Percentiles rank a stretch among this genome's conserved stretches.
Conservation (phyloP, 92 coral and sea anemone species). For the Porites evermanni region DNA sequence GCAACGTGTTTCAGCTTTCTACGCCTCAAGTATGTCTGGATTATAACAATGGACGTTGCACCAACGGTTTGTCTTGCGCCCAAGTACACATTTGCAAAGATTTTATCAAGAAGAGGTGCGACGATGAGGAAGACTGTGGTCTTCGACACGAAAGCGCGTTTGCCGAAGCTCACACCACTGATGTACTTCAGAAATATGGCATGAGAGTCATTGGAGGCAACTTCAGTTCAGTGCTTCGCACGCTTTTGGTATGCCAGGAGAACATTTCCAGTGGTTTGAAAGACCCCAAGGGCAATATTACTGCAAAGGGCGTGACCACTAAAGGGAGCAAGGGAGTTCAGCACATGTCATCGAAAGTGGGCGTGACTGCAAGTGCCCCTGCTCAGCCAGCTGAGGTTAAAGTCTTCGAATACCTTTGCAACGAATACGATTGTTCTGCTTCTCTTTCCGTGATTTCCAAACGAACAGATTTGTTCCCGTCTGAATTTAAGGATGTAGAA, state of each 20-base stretch:
- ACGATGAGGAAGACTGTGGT: conserved; percentile 37
- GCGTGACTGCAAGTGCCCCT: not conserved
- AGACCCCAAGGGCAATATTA: not conserved
- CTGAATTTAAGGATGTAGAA: conserved; percentile 17
- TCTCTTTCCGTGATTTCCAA: conserved; percentile 44
- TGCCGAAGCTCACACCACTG: conserved; percentile 24
- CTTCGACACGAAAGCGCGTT: conserved; percentile 61
- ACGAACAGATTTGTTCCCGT: conserved; percentile 52
- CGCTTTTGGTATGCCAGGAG: conserved; percentile 58
- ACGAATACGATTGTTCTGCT: conserved; percentile 49
- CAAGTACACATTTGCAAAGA: conserved; percentile 67
- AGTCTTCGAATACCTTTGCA: conserved; percentile 65
- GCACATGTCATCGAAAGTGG: not conserved
- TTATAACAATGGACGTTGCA: conserved; percentile 48
- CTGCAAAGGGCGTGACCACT: too few species aligned
- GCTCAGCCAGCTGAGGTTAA: conserved; percentile 27
- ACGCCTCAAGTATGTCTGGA: conserved; percentile 64
- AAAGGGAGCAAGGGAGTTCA: not conserved
- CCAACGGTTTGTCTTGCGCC: conserved; percentile 13
- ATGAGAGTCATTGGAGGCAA: conserved; percentile 36
- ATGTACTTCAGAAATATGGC: conserved; percentile 43
- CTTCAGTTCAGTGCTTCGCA: conserved; percentile 31
- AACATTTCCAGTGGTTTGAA: not conserved
- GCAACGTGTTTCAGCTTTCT: conserved; percentile 49
- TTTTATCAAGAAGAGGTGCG: conserved; percentile 43